phyloP scores from a whole-genome alignment of 2,888 invertebrate genomes.

The Clanis bilineata region DNA sequence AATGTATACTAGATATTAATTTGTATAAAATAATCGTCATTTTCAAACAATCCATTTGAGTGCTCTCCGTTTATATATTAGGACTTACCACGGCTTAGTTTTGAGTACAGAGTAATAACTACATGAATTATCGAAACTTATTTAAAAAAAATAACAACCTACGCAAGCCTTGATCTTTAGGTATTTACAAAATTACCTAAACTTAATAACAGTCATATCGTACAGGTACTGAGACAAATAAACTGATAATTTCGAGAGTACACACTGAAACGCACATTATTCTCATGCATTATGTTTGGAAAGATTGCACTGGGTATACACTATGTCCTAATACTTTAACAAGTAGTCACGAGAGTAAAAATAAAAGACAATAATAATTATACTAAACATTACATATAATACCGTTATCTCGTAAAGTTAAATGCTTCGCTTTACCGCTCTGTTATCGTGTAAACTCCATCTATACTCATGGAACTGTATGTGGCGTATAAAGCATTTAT shows the following conservation, averaged over 20 bases:
- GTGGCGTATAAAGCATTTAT: background rate
- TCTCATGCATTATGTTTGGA: slow-evolving; percentile 52
- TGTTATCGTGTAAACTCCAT: background rate
- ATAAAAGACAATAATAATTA: slow-evolving; percentile 33
- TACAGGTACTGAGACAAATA: slow-evolving; percentile 60
- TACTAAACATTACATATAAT: slow-evolving; percentile 37
- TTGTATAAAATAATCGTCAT: slow-evolving; percentile 34
- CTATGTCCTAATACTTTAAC: slow-evolving; percentile 42
- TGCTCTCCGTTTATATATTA: slow-evolving; percentile 43
- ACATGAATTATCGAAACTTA: slow-evolving; percentile 49
- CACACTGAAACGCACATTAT: slow-evolving; percentile 40
- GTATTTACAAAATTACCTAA: slow-evolving; percentile 69
- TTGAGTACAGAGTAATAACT: slow-evolving; percentile 39
- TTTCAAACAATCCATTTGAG: slow-evolving; percentile 31
- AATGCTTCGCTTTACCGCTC: slow-evolving; percentile 46
- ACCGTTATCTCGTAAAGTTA: slow-evolving; percentile 68
- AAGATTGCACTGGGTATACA: slow-evolving; percentile 49
- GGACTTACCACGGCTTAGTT: slow-evolving; percentile 22
- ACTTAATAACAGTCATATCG: slow-evolving; percentile 44
- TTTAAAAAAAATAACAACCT: slow-evolving; percentile 44
- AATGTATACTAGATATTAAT: slow-evolving; percentile 26
- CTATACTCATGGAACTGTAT: background rate
- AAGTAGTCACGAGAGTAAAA: slow-evolving; percentile 40
- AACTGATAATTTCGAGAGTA: slow-evolving; percentile 43
- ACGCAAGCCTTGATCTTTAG: slow-evolving; percentile 59